phyloP scores from a whole-genome alignment of 2,888 invertebrate species.

The Glyphotaelius pellucidus region DNA sequence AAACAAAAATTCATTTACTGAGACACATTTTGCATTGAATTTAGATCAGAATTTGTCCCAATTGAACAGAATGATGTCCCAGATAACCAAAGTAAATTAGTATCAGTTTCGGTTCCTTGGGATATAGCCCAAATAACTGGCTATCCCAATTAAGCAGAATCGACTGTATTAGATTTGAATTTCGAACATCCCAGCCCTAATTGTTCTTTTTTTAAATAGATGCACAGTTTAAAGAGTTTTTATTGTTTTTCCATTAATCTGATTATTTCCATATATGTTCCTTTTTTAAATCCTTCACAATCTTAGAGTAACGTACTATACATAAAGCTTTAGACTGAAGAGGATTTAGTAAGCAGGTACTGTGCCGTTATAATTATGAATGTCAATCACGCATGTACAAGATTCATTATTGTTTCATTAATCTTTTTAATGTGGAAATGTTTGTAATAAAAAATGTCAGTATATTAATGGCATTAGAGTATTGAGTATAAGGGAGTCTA shows the following conservation, averaged over 20 bases:
- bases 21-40: too few relatives aligned
- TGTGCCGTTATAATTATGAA: slow-evolving; percentile 38
- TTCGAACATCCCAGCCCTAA: too few relatives aligned
- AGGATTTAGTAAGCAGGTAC: slow-evolving; percentile 48
- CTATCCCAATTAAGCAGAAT: too few relatives aligned
- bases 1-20: too few relatives aligned
- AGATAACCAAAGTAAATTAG: too few relatives aligned
- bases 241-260: not conserved
- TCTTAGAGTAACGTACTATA: slow-evolving; percentile 59
- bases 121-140: too few relatives aligned
- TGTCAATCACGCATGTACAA: slow-evolving; percentile 26
- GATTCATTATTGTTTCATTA: not conserved
- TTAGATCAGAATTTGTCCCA: too few relatives aligned
- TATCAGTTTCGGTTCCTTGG: too few relatives aligned
- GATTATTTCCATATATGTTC: not conserved
- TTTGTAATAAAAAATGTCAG: not conserved
- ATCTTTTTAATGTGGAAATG: not conserved
- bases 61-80: too few relatives aligned
- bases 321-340: slow-evolving; percentile 60
- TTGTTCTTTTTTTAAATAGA: too few relatives aligned
- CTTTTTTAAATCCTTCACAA: slow-evolving; percentile 44
- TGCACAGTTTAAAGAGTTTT: too few relatives aligned
- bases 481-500: not conserved
- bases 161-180: too few relatives aligned
- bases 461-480: not conserved